Conservation (phyloP, 2,888 invertebrate genomes). For the Noctua fimbriata region DNA sequence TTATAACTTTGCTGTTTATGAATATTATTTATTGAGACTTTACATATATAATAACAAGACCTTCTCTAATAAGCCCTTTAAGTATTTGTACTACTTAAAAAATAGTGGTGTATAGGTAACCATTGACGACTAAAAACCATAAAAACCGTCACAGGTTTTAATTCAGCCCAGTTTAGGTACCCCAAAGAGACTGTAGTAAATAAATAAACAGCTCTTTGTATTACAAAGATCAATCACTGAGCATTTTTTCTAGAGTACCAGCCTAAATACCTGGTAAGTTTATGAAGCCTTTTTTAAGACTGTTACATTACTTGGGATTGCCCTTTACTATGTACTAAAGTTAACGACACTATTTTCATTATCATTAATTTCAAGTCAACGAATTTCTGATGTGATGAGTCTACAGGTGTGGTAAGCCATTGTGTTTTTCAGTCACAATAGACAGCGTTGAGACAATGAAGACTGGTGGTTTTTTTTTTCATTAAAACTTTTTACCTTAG, state of each 20-base stretch:
- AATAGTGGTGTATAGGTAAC: no score
- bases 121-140: no score
- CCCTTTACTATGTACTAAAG: neutral
- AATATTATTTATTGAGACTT: no score
- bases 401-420: neutral
- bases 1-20: no score
- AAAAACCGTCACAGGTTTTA: neutral
- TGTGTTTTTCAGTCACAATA: neutral
- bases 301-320: no score
- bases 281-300: no score
- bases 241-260: no score
- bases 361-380: neutral
- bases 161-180: neutral
- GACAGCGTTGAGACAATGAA: neutral
- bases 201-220: neutral
- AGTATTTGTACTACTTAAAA: no score
- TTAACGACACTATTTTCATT: neutral
- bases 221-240: neutral
- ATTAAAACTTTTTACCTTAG: neutral
- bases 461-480: neutral
- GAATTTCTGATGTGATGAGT: conserved; percentile 4
- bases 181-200: neutral
- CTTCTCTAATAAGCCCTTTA: no score
- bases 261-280: neutral
- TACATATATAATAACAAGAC: no score